Base-by-base conservation (phyloP, 2,797 vertebrate genomes). In the Capromys pilorides region DNA sequence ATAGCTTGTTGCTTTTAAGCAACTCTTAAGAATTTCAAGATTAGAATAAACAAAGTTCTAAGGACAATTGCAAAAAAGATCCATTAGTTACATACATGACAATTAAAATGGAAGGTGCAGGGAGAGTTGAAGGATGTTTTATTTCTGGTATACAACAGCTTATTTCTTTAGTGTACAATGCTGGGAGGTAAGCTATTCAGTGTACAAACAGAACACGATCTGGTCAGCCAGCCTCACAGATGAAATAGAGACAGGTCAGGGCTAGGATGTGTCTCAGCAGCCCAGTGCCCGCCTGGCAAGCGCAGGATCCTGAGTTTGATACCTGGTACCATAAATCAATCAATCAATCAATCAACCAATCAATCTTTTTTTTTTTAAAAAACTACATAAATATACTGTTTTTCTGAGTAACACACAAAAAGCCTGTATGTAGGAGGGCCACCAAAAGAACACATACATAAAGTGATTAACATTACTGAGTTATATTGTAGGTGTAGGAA, bases 1-100 rank as follows among this genome's bases (percentile, higher is more conserved):
- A 28, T 18, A 89, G 1, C 33, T 45, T 51, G 36, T 73, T 69
- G 11, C 28, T 91, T 64, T 54, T 69, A 93, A 71, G 36, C 8
- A 84, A 22, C 59, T 31, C 1, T 62, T 94, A 88, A 90, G 31
- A 86, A 89, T 86, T n/a, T 94, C n/a, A 95, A 82, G 64, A 85
- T 79, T n/a, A 94, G 62, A 41, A 87, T 87, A 94, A 95, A 93
- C n/a, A 83, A 90, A 93, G 33, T 64, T 26, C 83, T 73, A 87
- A 92, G 45, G 5, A 45, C 1, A 31, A 16, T 26, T 51, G 39
- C 26, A 59, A 33, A 31, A 69, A 86, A 66, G 41, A 67, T 5
- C 7, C 79, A 31, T 77, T 51, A 51, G 26, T 21, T 91, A 45
- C 73, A 16, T 26, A 82, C 13, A 78, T 14, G 66, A 91, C 31